These are phyloP conservation scores for Falco berigora DNA, from an alignment of 2,797 vertebrate genomes.

Conservation along the genomic window DNA sequence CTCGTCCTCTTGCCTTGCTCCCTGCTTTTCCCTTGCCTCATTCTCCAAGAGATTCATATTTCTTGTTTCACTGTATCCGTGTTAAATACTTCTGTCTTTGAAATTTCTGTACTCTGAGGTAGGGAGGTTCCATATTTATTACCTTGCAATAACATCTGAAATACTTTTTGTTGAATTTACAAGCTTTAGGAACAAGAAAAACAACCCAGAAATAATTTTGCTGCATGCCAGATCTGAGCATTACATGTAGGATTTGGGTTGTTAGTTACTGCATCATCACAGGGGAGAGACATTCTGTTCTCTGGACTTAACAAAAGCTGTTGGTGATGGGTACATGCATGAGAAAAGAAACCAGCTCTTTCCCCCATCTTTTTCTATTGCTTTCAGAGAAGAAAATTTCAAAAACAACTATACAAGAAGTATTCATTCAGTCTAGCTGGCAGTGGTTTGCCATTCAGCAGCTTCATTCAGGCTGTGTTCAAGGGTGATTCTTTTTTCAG, in stretches of 20 bases:
- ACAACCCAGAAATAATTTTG: neutral
- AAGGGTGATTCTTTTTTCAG: conserved; percentile 24
- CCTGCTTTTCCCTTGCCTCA: neutral
- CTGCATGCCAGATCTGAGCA: neutral
- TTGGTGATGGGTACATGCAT: neutral
- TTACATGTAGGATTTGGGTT: neutral
- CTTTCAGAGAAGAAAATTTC: neutral
- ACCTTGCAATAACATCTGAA: neutral
- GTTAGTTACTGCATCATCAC: neutral
- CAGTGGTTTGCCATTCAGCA: neutral
- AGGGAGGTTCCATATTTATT: neutral
- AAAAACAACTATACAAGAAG: neutral
- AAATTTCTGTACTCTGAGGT: neutral
- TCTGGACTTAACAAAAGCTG: neutral
- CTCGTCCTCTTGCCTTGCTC: neutral
- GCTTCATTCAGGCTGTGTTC: conserved; percentile 1
- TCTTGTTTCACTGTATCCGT: neutral
- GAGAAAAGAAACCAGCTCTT: neutral
- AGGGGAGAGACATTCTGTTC: neutral
- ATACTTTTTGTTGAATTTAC: neutral
- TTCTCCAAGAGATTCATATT: neutral
- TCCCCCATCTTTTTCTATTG: neutral
- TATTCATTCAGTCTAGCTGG: neutral
- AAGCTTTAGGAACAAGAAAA: neutral
- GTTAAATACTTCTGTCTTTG: neutral